Base-by-base conservation (phyloP, 2,888 invertebrate genomes). In the Trichacis sp. region DNA sequence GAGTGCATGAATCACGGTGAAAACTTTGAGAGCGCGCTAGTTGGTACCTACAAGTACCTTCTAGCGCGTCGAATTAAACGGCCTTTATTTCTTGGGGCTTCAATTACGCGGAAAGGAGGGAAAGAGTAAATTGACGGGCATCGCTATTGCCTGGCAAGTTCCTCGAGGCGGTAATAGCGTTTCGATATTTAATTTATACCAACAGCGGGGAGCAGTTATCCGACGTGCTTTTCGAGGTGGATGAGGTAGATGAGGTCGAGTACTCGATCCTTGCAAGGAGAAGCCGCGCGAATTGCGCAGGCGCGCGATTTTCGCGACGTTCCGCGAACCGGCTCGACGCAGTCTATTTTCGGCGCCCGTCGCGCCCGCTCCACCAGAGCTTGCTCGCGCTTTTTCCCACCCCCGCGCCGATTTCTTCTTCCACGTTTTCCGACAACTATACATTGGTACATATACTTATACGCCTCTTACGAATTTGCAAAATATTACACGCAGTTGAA, bases 341-440 rank as follows among this genome's bases (percentile, higher is more conserved):
- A 67, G 68, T 61, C 77, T 79, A 80, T 80, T 77, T 56, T 63
- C 59, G 62, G 59, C 68, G 64, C 57, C 43, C 57, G 29, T 59
- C 54, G 68, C 62, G 64, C 62, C 53, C 57, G 60, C 56, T 60
- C 53, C 49, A 57, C 59, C 40, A 45, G 42, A 49, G 52, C 19
- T 29, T 50, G 48, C 45, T 46, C 50, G 49, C 47, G 40, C 40
- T 20, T 12, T 19, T 15, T 4, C 1, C 51, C 24, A 24, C 24
- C 24, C 24, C 8, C 24, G 8, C 24, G 24, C 24, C 24, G 24
- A 24, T 24, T 5, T 5, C 3, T 24, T 24, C n/a, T n/a, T n/a
- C n/a, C n/a, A n/a, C n/a, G 24, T 24, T 24, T 24, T 8, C 24
- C 24, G 8, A 5, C 24, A 24, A 24, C 8, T 24, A 24, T 8